Base-by-base conservation (phyloP, 2,113 vertebrate genomes). In the Neomonachus schauinslandi region DNA sequence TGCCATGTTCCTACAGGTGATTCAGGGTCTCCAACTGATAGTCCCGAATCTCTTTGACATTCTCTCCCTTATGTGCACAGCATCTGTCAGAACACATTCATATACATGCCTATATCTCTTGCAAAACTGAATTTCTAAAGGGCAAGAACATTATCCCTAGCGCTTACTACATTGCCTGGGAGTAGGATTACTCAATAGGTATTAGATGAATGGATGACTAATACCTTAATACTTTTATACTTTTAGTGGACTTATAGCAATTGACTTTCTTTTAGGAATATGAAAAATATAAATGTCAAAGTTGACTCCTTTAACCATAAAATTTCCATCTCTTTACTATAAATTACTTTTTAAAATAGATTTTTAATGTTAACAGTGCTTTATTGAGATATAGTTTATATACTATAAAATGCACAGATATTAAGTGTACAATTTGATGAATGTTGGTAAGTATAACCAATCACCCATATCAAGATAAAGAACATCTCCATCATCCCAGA, bases 341-440 rank as follows among this genome's bases (percentile, higher is more conserved):
- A 81, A 80, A 63, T 91, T 93, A 39, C 33, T 61, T 95, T 95
- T 90, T 15, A 65, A 89, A 74, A 72, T 81, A 91, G 8, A 46
- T 61, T 92, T 92, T 91, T 61, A 91, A 71, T 94, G 33, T 31
- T 87, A 51, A 55, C 6, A 79, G 19, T 67, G 36, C 65, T 82
- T 74, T 91, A 39, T 33, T 91, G 57, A 83, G 69, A 51, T 86
- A 31, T 53, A 81, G 24, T 28, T 81, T 94, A 39, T 0, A 49
- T 65, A 46, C 39, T 72, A 18, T 80, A 53, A 79, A 85, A 67
- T 82, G 46, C 42, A n/a, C 13, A 59, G 12, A 55, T 79, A 12
- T 49, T 82, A 67, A 94, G 10, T 82, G 0, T 82, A 57, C 74
- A 76, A 10, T 67, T 81, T 51, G 74, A 69, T 82, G 83, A 82